These are phyloP conservation scores for Zaprionus kolodkinae DNA, from an alignment of 1,140 invertebrate species.

Conservation along the genomic window DNA sequence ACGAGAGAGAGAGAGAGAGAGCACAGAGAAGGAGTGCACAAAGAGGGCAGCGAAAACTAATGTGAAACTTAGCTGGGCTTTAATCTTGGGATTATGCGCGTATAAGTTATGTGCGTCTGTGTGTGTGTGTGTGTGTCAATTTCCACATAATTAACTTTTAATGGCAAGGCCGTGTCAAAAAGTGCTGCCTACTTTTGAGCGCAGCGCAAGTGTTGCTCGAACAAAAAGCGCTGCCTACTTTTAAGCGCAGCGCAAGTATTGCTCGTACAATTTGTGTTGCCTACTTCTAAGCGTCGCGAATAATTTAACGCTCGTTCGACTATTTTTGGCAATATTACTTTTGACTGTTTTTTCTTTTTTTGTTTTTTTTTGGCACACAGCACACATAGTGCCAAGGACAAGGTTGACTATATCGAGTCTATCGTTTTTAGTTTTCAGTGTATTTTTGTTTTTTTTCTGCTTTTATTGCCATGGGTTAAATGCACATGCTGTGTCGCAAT, in stretches of 20 bases:
- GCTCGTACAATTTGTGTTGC: constrained; percentile 23
- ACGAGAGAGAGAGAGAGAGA: not conserved
- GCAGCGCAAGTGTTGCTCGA: too few species aligned
- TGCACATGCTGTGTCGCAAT: constrained; percentile 66
- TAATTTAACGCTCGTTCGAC: constrained; percentile 5
- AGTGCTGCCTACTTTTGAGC: constrained; percentile 46
- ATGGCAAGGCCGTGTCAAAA: constrained; percentile 54
- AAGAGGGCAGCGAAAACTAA: constrained; percentile 43
- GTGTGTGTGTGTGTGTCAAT: constrained; percentile 21
- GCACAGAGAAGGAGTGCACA: too few species aligned
- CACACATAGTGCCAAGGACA: constrained; percentile 34
- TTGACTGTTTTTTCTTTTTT: not conserved
- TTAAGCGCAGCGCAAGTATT: not conserved
- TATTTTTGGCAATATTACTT: constrained; percentile 25
- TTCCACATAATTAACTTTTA: constrained; percentile 77
- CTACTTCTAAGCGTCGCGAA: constrained; percentile 22
- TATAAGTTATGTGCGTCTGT: constrained; percentile 15
- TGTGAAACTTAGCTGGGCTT: constrained; percentile 52
- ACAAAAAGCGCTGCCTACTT: constrained; percentile 54
- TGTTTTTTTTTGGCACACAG: constrained; percentile 25
- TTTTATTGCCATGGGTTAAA: constrained; percentile 57
- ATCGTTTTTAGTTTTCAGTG: not conserved
- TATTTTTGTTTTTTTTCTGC: not conserved
- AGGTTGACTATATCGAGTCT: constrained; percentile 20
- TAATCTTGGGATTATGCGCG: constrained; percentile 15